Conservation (phyloP, 2,113 vertebrate genomes). For the Prietella phreatophila region DNA sequence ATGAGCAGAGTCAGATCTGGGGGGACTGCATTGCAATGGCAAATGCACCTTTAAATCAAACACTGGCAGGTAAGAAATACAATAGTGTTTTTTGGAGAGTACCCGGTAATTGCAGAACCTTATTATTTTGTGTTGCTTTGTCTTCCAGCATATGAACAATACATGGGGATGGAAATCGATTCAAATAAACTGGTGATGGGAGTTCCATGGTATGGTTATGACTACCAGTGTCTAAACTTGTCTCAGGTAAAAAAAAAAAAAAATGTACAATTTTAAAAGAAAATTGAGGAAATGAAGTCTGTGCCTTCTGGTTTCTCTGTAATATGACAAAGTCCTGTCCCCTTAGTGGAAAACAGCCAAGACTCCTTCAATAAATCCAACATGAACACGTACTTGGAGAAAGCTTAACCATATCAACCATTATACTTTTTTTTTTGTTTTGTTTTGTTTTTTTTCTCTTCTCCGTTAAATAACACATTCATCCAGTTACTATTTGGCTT, state of each 20-base stretch:
- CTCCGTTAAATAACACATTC: too few relatives aligned
- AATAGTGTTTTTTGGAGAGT: not conserved
- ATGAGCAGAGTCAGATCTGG: constrained; percentile 89
- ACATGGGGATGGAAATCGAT: constrained; percentile 79
- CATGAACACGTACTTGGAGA: too few relatives aligned
- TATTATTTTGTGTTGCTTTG: constrained; percentile 16
- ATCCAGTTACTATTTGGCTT: too few relatives aligned
- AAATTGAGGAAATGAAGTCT: too few relatives aligned
- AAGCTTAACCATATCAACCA: not conserved
- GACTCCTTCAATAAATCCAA: too few relatives aligned
- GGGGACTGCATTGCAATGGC: constrained; percentile 87
- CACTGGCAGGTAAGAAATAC: constrained; percentile 77
- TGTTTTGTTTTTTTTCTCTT: too few relatives aligned
- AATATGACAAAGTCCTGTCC: too few relatives aligned
- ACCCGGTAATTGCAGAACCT: not conserved
- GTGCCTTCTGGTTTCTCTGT: too few relatives aligned
- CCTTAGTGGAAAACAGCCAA: too few relatives aligned
- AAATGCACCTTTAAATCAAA: constrained; percentile 85
- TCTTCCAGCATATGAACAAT: constrained; percentile 81
- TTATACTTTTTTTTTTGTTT: too few relatives aligned
- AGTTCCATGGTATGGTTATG: constrained; percentile 97
- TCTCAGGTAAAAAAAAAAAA: constrained; percentile 70
- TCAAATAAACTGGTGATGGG: constrained; percentile 92
- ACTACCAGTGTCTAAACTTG: constrained; percentile 84
- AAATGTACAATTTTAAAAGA: too few relatives aligned